Conservation (phyloP, 92 coral and sea anemone species). For the Palythoa grandiflora region DNA sequence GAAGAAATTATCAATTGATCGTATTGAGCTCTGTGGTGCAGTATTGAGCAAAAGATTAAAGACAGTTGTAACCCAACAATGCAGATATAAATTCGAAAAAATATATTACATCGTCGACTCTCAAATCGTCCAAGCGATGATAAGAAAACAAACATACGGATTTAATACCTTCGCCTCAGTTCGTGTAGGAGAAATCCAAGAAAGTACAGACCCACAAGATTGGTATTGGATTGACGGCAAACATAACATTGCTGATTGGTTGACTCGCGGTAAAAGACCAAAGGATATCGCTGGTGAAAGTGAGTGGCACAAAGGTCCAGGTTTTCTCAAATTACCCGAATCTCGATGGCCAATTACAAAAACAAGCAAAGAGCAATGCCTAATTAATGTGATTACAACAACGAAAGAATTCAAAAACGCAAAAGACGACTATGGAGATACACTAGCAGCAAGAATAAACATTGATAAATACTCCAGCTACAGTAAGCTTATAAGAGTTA, state of each 20-base stretch:
- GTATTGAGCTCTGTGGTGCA: slow-evolving; percentile 7
- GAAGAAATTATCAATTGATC: slow-evolving; percentile 15
- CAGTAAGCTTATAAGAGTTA: slow-evolving; percentile 52
- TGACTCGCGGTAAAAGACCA: slow-evolving; percentile 66
- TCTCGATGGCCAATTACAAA: slow-evolving; percentile 62
- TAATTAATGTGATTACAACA: slow-evolving; percentile 1
- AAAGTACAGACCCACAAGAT: not conserved
- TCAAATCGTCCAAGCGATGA: slow-evolving; percentile 50
- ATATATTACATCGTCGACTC: slow-evolving; percentile 42
- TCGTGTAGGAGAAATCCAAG: slow-evolving; percentile 48
- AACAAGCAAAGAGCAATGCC: not conserved
- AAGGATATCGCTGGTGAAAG: slow-evolving; percentile 58
- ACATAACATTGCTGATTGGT: slow-evolving; percentile 4
- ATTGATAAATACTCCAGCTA: slow-evolving; percentile 55
- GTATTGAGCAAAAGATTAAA: not conserved
- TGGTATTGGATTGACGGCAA: slow-evolving; percentile 59
- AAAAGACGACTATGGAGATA: slow-evolving; percentile 21
- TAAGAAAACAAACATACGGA: slow-evolving; percentile 47
- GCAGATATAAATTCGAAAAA: not conserved
- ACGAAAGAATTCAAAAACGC: not conserved
- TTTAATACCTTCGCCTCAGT: slow-evolving; percentile 57
- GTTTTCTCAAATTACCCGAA: slow-evolving; percentile 57
- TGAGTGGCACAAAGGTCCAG: slow-evolving; percentile 74
- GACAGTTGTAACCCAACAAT: not conserved
- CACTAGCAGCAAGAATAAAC: slow-evolving; percentile 33